These are phyloP conservation scores for Lagopus muta DNA, from an alignment of 2,113 vertebrate species.

Conservation along the genomic window DNA sequence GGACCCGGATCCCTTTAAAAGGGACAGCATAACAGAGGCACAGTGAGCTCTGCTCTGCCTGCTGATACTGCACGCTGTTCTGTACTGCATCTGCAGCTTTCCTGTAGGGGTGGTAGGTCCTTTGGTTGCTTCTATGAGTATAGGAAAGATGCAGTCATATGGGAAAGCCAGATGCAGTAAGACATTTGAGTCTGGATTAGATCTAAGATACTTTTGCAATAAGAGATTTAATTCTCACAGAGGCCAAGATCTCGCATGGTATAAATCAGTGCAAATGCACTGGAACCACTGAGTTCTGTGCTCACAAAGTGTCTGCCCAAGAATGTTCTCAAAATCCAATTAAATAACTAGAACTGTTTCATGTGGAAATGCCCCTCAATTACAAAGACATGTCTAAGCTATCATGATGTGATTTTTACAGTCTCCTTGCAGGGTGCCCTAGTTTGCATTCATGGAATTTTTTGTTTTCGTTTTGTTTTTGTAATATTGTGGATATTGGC, in stretches of 20 bases:
- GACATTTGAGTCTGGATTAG: conserved; percentile 36
- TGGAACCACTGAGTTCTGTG: conserved; percentile 21
- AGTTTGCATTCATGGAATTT: conserved; percentile 69
- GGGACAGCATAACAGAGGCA: neutral
- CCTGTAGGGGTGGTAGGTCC: conserved; percentile 15
- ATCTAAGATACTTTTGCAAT: conserved; percentile 46
- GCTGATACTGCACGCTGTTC: neutral
- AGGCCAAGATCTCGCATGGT: neutral
- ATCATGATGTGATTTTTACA: conserved; percentile 73
- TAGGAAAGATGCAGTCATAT: conserved; percentile 23
- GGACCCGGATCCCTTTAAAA: conserved; percentile 10
- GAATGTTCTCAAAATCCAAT: conserved; percentile 65
- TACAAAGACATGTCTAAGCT: conserved; percentile 61
- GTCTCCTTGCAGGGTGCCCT: conserved; percentile 57
- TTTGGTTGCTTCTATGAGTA: conserved; percentile 16
- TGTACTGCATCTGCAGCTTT: neutral
- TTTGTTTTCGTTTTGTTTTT: conserved; percentile 71
- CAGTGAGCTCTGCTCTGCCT: neutral
- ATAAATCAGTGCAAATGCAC: conserved; percentile 29
- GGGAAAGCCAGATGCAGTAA: conserved; percentile 28
- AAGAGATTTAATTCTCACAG: conserved; percentile 30
- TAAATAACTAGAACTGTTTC: conserved; percentile 65
- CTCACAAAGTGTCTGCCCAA: conserved; percentile 35
- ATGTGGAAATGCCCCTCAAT: conserved; percentile 71
- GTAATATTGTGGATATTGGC: conserved; percentile 67